Base-by-base conservation (phyloP, 2,797 vertebrate genomes). In the Chloroceryle inda region DNA sequence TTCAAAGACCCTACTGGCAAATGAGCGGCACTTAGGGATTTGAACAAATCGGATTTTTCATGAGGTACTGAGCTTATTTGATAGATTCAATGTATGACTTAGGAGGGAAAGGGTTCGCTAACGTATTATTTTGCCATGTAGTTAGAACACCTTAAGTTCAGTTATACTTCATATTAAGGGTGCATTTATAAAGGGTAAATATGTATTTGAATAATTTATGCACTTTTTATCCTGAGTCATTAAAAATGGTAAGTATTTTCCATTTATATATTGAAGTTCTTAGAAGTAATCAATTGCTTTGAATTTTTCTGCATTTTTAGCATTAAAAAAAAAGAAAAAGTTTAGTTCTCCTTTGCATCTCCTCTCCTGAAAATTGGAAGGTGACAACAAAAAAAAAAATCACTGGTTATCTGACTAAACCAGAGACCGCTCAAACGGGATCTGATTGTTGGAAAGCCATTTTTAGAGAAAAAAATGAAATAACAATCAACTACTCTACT, bases 181-280 rank as follows among this genome's bases (percentile, higher is more conserved):
- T 95, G 77, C 85, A 94, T 95, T 97, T 94, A 92, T 87, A 44
- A 91, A 87, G 91, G 67, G 74, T 84, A 61, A 82, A 86, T 72
- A 50, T 73, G 89, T 94, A 76, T 93, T 84, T 44, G 83, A 87
- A 24, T 93, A 61, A 74, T 90, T 92, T 81, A 92, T 90, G 93
- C 94, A 96, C 88, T 96, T 95, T 49, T 93, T 95, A 93, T 94
- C 83, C 90, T 68, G 85, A 94, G 37, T 92, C 77, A 40, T 93
- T 93, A 85, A 59, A 92, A 93, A 88, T 82, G 93, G 96, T 95
- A 88, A 96, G 96, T 95, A 93, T 93, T 92, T 94, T 77, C 83
- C 88, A 82, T 44, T 83, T 92, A 40, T 75, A 50, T 78, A 8
- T 53, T 72, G 69, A 68, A 20, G 62, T 85, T 89, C 71, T 69